Evolutionary conservation across 2,797 vertebrate species (phyloP).

Genomic region (Delichon dasypus): DNA sequence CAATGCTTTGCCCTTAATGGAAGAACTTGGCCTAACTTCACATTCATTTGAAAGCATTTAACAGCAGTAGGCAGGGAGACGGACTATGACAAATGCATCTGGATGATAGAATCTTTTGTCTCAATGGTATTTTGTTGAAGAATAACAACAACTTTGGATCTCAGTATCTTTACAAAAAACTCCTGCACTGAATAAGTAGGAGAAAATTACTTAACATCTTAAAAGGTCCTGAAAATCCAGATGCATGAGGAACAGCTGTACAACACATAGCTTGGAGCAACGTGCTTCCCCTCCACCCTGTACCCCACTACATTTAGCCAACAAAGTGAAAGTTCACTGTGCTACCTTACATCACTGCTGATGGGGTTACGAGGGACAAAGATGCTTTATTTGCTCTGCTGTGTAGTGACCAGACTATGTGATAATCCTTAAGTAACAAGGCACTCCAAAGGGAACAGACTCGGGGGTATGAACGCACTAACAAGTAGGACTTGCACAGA

Average conservation of each 20-base stretch:
- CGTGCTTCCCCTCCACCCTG: fast-evolving
- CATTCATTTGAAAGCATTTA: neutral
- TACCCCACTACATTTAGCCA: neutral
- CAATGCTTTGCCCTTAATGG: neutral
- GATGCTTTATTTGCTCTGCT: neutral
- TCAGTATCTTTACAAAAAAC: neutral
- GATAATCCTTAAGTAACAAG: neutral
- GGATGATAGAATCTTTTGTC: neutral
- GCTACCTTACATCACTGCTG: neutral
- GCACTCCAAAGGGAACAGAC: neutral
- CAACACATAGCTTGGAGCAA: neutral
- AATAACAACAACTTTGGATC: neutral
- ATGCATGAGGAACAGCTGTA: neutral
- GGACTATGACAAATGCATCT: conserved; percentile 21
- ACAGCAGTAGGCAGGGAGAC: neutral
- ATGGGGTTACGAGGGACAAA: neutral
- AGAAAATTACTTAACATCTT: neutral
- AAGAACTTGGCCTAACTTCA: conserved; percentile 8
- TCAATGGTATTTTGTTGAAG: neutral
- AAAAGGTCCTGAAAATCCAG: neutral
- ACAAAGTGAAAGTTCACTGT: neutral
- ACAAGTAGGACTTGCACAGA: neutral
- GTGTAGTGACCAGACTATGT: neutral
- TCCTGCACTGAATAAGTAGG: neutral
- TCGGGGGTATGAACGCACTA: neutral